A percentile compares a stretch with the other conserved stretches of the same genome.
Conservation (phyloP, 2,113 vertebrate species). For the Anarhynchus alexandrinus region DNA sequence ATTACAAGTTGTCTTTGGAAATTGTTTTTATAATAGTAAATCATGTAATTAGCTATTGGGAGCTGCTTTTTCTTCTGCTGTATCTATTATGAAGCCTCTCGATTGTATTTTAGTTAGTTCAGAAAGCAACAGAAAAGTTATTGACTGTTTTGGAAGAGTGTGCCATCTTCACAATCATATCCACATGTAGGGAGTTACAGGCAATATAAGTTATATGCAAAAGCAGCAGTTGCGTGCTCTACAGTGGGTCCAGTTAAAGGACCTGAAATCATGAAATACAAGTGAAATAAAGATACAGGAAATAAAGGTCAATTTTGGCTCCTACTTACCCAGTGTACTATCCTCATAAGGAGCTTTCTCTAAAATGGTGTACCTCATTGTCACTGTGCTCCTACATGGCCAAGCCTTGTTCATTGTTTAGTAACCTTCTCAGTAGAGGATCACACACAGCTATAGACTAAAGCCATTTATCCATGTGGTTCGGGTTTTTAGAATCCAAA, state of each 20-base stretch:
- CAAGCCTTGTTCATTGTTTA: neutral
- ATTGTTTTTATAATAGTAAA: neutral
- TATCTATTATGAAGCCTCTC: neutral
- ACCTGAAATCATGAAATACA: neutral
- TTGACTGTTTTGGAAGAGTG: neutral
- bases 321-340: neutral
- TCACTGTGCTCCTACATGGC: neutral
- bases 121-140: neutral
- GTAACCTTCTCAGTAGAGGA: neutral
- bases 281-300: neutral
- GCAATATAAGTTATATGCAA: neutral
- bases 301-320: neutral
- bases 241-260: neutral
- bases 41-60: neutral
- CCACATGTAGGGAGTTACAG: neutral
- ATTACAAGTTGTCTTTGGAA: neutral
- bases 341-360: neutral
- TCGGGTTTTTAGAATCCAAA: neutral
- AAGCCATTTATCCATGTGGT: neutral
- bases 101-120: neutral
- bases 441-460: neutral
- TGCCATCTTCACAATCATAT: neutral
- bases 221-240: neutral
- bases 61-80: neutral
- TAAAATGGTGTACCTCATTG: neutral